These are phyloP conservation scores for Gymnothorax javanicus DNA, from an alignment of 2,797 vertebrate genomes.

Conservation along the genomic window DNA sequence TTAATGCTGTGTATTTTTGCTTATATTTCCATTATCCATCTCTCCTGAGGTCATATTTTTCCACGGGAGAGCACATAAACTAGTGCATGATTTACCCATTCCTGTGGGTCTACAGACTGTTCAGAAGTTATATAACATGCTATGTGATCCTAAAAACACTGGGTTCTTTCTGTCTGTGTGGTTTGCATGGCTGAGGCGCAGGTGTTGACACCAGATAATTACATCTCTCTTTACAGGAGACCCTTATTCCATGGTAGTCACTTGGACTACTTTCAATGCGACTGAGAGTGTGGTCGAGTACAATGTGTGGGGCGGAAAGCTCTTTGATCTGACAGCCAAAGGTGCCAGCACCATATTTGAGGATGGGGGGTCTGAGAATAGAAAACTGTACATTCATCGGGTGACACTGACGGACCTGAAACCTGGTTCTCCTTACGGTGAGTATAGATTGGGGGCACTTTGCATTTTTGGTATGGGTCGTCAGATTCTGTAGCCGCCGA, in stretches of 20 bases:
- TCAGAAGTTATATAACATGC: constrained; percentile 37
- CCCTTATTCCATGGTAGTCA: constrained; percentile 78
- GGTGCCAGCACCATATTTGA: constrained; percentile 72
- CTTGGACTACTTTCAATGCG: constrained; percentile 81
- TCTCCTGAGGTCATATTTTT: constrained; percentile 25
- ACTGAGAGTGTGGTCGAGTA: constrained; percentile 79
- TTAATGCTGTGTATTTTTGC: constrained; percentile 37
- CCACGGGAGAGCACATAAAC: constrained; percentile 49
- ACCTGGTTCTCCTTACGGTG: constrained; percentile 78
- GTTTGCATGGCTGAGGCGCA: constrained; percentile 5
- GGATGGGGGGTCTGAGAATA: constrained; percentile 76
- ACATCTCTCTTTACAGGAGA: constrained; percentile 63
- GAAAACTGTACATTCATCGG: constrained; percentile 79
- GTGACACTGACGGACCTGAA: constrained; percentile 74
- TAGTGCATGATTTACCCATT: background rate
- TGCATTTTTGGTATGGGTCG: no score
- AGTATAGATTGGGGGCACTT: constrained; percentile 42
- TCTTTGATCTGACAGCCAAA: constrained; percentile 65
- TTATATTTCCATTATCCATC: constrained; percentile 40
- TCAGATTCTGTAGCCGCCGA: background rate
- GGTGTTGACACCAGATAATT: constrained; percentile 12
- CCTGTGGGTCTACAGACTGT: constrained; percentile 36
- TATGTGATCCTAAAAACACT: constrained; percentile 36
- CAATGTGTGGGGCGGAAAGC: constrained; percentile 57
- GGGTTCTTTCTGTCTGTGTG: constrained; percentile 32